Conservation (phyloP, 1,140 invertebrate species). For the Contarinia nasturtii region DNA sequence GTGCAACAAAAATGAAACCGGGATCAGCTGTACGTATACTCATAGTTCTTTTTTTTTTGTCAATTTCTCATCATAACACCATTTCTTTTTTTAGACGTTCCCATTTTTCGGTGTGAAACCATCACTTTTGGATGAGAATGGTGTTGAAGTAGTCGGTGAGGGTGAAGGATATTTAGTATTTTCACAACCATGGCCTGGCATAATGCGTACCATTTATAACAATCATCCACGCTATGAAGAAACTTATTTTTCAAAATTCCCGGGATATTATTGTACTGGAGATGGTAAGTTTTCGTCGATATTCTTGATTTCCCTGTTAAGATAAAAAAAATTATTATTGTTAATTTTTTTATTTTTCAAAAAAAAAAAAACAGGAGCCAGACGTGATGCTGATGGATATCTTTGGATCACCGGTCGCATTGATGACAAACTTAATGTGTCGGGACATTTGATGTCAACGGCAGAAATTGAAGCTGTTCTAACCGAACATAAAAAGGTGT, state of each 20-base stretch:
- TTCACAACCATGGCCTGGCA: slow-evolving; percentile 85
- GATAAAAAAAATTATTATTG: not conserved
- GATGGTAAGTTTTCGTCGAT: slow-evolving; percentile 60
- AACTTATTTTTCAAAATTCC: slow-evolving; percentile 90
- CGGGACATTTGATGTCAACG: slow-evolving; percentile 91
- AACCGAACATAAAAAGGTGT: slow-evolving; percentile 60
- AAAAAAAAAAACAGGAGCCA: slow-evolving; percentile 50
- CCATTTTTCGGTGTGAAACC: slow-evolving; percentile 94
- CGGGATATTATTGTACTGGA: slow-evolving; percentile 91
- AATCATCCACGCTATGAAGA: slow-evolving; percentile 85
- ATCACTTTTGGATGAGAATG: slow-evolving; percentile 70
- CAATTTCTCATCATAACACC: not conserved
- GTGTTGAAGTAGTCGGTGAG: slow-evolving; percentile 65
- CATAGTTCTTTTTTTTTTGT: not conserved
- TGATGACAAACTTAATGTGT: slow-evolving; percentile 97
- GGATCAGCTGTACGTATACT: slow-evolving; percentile 73
- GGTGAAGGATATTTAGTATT: slow-evolving; percentile 92
- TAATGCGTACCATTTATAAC: slow-evolving; percentile 85
- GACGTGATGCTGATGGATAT: slow-evolving; percentile 83
- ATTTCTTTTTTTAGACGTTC: slow-evolving; percentile 51
- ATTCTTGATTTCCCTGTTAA: not conserved
- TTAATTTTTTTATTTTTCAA: not conserved
- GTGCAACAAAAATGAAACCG: slow-evolving; percentile 88
- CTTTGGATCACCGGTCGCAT: slow-evolving; percentile 93
- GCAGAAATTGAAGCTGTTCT: slow-evolving; percentile 87